These are phyloP conservation scores for Cephus sareptanus DNA, from an alignment of 2,888 invertebrate genomes.

Conservation along the genomic window DNA sequence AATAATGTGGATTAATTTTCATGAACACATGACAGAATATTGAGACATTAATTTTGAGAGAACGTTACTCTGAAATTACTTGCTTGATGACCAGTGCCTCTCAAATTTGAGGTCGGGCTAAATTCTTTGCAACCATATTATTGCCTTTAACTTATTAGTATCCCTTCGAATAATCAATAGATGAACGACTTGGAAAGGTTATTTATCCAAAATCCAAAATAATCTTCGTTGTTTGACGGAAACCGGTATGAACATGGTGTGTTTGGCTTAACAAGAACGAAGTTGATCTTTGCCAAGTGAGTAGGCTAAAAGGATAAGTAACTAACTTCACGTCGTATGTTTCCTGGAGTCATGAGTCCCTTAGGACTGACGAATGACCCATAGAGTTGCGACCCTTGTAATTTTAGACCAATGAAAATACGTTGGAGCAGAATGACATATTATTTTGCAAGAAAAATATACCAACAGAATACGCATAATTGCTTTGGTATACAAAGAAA, in stretches of 20 bases:
- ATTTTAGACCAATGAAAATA: background rate
- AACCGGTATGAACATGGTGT: background rate
- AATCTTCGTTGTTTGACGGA: background rate
- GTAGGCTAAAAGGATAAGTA: background rate
- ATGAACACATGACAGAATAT: slow-evolving; percentile 6
- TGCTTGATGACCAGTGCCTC: background rate
- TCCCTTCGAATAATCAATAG: background rate
- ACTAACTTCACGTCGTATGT: background rate
- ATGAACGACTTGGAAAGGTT: background rate
- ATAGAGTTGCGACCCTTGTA: background rate
- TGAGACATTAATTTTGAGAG: slow-evolving; percentile 30
- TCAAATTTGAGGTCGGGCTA: background rate
- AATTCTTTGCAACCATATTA: background rate
- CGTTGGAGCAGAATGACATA: background rate
- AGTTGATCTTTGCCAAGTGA: background rate
- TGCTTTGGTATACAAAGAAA: background rate
- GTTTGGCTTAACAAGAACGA: background rate
- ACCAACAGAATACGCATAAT: background rate
- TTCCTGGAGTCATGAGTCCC: background rate
- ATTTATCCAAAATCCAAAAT: background rate
- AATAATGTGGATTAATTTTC: slow-evolving; percentile 20
- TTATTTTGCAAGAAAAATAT: background rate
- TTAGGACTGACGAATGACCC: background rate
- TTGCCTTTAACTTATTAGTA: background rate
- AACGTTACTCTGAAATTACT: slow-evolving; percentile 4